Conservation (phyloP, 2,888 invertebrate genomes). For the Miltochrista miniata region DNA sequence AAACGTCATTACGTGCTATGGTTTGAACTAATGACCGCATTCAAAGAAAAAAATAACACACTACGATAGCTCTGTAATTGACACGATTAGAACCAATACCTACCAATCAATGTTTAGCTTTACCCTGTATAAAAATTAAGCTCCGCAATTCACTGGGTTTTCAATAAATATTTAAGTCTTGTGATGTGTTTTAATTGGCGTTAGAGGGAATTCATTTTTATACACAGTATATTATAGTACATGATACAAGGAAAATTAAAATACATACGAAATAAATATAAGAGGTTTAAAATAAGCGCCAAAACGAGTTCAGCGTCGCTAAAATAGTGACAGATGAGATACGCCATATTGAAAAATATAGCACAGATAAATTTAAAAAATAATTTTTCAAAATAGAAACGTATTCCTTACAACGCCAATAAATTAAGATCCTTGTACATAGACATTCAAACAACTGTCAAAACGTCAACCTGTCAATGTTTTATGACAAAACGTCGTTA, state of each 20-base stretch:
- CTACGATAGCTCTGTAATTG: conserved; percentile 10
- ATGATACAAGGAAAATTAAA: no score
- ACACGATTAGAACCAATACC: conserved; percentile 12
- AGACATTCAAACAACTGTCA: no score
- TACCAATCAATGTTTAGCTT: conserved; percentile 34
- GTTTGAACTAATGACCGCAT: conserved; percentile 14
- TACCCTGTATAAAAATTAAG: conserved; percentile 37
- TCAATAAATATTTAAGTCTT: conserved; percentile 49
- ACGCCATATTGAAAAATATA: background rate
- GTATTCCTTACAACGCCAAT: conserved; percentile 41
- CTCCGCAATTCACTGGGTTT: conserved; percentile 58
- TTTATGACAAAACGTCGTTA: no score
- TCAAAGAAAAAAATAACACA: conserved; percentile 9
- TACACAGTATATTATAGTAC: background rate
- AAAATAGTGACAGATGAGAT: no score
- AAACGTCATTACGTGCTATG: background rate
- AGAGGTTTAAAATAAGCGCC: no score
- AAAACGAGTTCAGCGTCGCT: no score
- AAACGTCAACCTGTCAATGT: no score
- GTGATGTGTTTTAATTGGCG: conserved; percentile 44
- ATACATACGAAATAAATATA: no score
- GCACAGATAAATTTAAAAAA: conserved; percentile 4
- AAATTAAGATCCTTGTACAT: background rate
- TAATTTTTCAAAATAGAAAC: conserved; percentile 17
- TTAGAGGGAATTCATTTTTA: conserved; percentile 25